These are phyloP conservation scores for Pogonomyrmex californicus DNA, from an alignment of 1,140 invertebrate species.

Conservation along the genomic window DNA sequence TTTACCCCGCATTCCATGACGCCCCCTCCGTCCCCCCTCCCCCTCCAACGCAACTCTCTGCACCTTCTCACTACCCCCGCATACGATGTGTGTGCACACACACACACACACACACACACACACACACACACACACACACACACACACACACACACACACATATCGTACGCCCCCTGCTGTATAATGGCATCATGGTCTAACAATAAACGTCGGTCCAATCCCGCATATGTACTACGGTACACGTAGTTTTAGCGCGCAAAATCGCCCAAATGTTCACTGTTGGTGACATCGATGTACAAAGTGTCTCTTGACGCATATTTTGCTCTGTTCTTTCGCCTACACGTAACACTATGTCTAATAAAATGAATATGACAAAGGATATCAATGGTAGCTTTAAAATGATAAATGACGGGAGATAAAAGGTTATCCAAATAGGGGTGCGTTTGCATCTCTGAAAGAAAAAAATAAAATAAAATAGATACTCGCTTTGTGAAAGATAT, in stretches of 20 bases:
- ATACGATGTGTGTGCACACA: conserved; percentile 34
- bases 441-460: not conserved
- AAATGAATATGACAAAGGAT: not conserved
- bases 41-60: conserved; percentile 54
- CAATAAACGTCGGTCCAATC: conserved; percentile 45
- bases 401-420: not conserved
- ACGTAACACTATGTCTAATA: not conserved
- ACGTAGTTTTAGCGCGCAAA: conserved; percentile 19
- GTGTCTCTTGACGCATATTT: not conserved
- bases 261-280: conserved; percentile 17
- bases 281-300: conserved; percentile 7
- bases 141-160: not conserved
- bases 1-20: conserved; percentile 71
- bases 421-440: not conserved
- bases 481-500: not conserved
- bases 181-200: conserved; percentile 35
- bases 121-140: not conserved
- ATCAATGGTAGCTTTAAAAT: not conserved
- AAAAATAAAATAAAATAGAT: not conserved
- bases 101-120: too few relatives aligned
- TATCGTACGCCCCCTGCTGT: not conserved
- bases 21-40: conserved; percentile 4
- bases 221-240: conserved; percentile 10
- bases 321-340: not conserved
- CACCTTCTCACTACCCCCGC: conserved; percentile 47